Conservation (phyloP, 2,113 vertebrate genomes). For the Phrynosoma platyrhinos region DNA sequence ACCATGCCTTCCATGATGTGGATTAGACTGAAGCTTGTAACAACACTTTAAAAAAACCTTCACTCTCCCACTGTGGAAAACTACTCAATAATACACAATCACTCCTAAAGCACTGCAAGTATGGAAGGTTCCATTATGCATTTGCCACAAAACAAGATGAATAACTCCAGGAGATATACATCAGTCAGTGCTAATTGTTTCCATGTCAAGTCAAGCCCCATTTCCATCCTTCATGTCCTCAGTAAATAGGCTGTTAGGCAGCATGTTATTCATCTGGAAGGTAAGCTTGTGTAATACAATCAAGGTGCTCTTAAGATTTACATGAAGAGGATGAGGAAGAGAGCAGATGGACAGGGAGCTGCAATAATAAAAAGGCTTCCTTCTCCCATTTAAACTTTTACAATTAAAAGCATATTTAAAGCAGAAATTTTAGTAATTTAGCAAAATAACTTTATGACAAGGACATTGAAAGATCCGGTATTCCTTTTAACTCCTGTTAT, state of each 20-base stretch:
- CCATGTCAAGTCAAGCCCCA: slow-evolving; percentile 44
- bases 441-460: slow-evolving; percentile 29
- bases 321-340: not conserved
- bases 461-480: slow-evolving; percentile 56
- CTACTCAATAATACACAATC: not conserved
- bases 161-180: slow-evolving; percentile 39
- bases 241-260: slow-evolving; percentile 43
- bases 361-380: not conserved
- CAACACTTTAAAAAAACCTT: not conserved
- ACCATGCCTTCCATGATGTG: not conserved
- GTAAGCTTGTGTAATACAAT: slow-evolving; percentile 53
- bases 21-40: not conserved
- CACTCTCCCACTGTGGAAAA: not conserved
- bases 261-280: slow-evolving; percentile 34
- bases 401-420: slow-evolving; percentile 9
- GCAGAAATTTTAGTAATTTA: slow-evolving; percentile 25
- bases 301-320: slow-evolving; percentile 41
- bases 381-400: slow-evolving; percentile 1
- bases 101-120: slow-evolving; percentile 20
- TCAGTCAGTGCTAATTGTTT: slow-evolving; percentile 46
- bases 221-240: slow-evolving; percentile 54
- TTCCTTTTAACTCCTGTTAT: slow-evolving; percentile 45
- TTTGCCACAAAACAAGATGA: slow-evolving; percentile 49
- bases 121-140: slow-evolving; percentile 46
- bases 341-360: slow-evolving; percentile 36